phyloP scores from a whole-genome alignment of 2,113 vertebrate species.

The Riparia riparia region DNA sequence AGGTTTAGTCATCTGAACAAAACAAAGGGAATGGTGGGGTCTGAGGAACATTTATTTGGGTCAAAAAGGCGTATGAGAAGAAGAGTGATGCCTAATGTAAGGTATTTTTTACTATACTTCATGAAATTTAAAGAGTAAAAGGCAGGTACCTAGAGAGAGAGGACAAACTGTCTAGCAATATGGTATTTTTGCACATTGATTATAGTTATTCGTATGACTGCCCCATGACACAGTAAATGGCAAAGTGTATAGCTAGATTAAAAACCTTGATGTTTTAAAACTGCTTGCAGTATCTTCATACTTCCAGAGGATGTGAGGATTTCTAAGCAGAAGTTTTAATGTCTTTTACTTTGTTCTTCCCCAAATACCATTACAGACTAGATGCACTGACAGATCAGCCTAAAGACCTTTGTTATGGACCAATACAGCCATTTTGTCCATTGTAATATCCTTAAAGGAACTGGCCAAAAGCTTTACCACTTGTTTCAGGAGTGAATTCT shows the following conservation, averaged over 20 bases:
- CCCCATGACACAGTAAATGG: rapidly evolving
- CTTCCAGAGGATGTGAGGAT: background rate
- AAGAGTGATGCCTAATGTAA: background rate
- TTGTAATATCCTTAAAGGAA: background rate
- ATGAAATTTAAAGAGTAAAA: background rate
- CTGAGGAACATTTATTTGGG: background rate
- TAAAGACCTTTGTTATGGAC: background rate
- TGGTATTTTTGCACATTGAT: background rate
- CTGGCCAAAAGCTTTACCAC: background rate
- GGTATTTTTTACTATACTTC: background rate
- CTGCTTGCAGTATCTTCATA: background rate
- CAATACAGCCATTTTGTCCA: background rate
- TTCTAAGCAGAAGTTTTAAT: background rate
- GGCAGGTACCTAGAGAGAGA: background rate
- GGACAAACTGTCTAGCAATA: background rate
- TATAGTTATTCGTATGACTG: background rate
- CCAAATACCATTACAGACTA: background rate
- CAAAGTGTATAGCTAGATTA: background rate
- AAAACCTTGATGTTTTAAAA: background rate
- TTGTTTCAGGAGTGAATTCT: background rate
- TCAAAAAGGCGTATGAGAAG: background rate
- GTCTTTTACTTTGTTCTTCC: background rate
- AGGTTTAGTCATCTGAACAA: background rate
- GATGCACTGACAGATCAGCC: background rate
- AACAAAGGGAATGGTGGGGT: background rate